Evolutionary conservation across 1,140 invertebrate species (phyloP).

Genomic region (Drosophila kepulauana): DNA sequence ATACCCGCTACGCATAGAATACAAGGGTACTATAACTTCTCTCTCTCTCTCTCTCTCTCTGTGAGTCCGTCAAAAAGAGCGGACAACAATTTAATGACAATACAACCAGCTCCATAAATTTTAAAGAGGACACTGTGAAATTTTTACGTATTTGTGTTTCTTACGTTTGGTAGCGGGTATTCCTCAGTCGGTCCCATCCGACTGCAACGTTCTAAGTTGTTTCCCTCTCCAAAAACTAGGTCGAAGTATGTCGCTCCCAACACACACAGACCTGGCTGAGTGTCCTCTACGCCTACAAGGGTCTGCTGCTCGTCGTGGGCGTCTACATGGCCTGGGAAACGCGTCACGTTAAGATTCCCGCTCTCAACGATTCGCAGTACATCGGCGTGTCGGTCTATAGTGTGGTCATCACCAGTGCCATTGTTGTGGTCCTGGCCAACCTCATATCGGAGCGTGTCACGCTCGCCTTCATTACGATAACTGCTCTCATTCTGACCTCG

Average conservation of each 20-base stretch:
- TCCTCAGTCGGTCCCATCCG: background rate
- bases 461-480: conserved; percentile 93
- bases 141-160: too few relatives aligned
- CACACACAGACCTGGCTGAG: conserved; percentile 95
- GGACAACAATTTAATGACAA: background rate
- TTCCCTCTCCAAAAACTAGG: conserved; percentile 85
- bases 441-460: conserved; percentile 94
- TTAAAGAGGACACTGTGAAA: too few relatives aligned
- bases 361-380: conserved; percentile 98
- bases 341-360: conserved; percentile 97
- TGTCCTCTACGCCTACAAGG: conserved; percentile 95
- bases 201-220: background rate
- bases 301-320: conserved; percentile 93
- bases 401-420: conserved; percentile 94
- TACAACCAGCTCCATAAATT: background rate
- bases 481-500: conserved; percentile 92
- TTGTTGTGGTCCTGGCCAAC: conserved; percentile 94
- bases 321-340: conserved; percentile 99
- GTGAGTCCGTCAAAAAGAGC: background rate
- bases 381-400: conserved; percentile 97
- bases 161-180: background rate
- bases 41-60: conserved; percentile 7
- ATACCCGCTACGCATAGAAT: background rate
- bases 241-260: conserved; percentile 94
- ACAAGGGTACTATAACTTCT: too few relatives aligned